phyloP scores from a whole-genome alignment of 2,113 vertebrate genomes.

The Gnathonemus longibarbis region DNA sequence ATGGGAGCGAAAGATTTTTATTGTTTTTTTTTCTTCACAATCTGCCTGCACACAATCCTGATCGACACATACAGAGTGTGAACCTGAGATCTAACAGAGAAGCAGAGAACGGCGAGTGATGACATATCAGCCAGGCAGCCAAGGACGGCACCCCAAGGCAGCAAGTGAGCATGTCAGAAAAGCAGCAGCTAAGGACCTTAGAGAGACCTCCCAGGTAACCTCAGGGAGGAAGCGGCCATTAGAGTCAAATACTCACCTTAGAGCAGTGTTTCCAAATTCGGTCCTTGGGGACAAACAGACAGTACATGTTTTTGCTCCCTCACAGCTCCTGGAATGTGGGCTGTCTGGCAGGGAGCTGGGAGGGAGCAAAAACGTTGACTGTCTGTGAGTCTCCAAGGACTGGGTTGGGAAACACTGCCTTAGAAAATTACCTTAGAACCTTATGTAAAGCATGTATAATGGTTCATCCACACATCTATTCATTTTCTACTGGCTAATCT shows the following conservation, averaged over 20 bases:
- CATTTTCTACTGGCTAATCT: not conserved
- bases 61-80: not conserved
- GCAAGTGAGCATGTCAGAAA: not conserved
- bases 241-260: not conserved
- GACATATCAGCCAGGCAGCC: not conserved
- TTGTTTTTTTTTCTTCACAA: not conserved
- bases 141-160: not conserved
- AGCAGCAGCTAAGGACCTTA: not conserved
- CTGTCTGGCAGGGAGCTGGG: not conserved
- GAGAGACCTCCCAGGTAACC: not conserved
- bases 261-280: not conserved
- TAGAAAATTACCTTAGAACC: no score
- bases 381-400: not conserved
- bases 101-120: not conserved
- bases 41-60: not conserved
- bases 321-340: not conserved
- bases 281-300: not conserved
- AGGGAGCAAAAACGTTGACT: not conserved
- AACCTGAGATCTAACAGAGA: not conserved
- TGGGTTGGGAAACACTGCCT: not conserved
- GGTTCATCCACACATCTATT: not conserved
- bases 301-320: not conserved
- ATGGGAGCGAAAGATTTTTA: not conserved
- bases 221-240: not conserved
- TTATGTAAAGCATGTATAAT: no score